Percentiles rank a stretch among this genome's conserved stretches.
These are phyloP conservation scores for Daphoenositta chrysoptera DNA, from an alignment of 2,113 vertebrate species.

Conservation along the genomic window DNA sequence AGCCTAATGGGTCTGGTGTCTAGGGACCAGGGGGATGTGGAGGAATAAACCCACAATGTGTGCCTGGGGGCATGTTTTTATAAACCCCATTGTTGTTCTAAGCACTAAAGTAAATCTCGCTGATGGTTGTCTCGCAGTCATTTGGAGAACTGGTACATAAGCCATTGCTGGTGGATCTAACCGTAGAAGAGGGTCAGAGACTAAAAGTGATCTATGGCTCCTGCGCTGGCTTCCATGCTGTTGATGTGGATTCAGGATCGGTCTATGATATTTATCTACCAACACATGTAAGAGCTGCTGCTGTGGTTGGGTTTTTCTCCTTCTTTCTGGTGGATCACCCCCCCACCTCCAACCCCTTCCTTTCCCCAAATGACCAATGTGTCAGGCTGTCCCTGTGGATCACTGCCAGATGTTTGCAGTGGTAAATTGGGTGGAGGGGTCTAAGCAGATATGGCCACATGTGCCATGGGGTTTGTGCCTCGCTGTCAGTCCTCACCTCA, in stretches of 20 bases:
- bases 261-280: slow-evolving; percentile 99
- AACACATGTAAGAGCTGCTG: slow-evolving; percentile 86
- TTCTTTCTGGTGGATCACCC: background rate
- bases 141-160: slow-evolving; percentile 95
- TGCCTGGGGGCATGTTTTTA: background rate
- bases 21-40: background rate
- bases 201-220: slow-evolving; percentile 99
- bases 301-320: background rate
- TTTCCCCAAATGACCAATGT: background rate
- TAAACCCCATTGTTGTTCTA: background rate
- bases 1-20: background rate
- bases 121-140: slow-evolving; percentile 75
- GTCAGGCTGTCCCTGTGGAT: background rate
- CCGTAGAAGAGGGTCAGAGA: slow-evolving; percentile 96
- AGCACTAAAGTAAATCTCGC: background rate
- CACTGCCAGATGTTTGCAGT: background rate
- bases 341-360: background rate
- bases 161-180: slow-evolving; percentile 94
- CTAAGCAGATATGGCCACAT: background rate
- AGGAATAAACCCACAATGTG: background rate
- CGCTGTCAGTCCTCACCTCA: background rate
- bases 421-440: background rate
- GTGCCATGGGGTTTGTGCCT: background rate
- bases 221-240: slow-evolving; percentile 92
- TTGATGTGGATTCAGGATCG: slow-evolving; percentile 95